A percentile compares a stretch with the other conserved stretches of the same genome.
Evolutionary conservation across 2,797 vertebrate species (phyloP).

Genomic region (Harpagifer antarcticus): DNA sequence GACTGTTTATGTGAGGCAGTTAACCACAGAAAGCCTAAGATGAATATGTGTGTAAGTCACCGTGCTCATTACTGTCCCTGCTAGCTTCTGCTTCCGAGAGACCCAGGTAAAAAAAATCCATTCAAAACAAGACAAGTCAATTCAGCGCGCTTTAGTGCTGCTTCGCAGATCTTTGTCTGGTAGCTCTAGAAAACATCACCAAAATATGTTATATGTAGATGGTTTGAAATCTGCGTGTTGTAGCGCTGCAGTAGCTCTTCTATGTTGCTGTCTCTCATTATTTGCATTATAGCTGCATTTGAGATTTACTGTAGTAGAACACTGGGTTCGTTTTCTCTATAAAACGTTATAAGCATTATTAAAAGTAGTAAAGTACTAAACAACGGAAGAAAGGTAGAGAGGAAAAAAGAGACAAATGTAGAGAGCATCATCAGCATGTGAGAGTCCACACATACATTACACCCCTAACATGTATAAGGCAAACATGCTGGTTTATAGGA

Average conservation of each 20-base stretch:
- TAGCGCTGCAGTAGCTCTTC: neutral
- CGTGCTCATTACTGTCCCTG: constrained; percentile 48
- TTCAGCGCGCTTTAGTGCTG: constrained; percentile 23
- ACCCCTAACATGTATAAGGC: neutral
- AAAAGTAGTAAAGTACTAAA: constrained; percentile 31
- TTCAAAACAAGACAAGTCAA: constrained; percentile 16
- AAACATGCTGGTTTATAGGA: constrained; percentile 22
- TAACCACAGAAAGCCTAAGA: constrained; percentile 52
- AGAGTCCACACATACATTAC: constrained; percentile 43
- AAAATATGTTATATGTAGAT: constrained; percentile 12
- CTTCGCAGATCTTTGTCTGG: constrained; percentile 29
- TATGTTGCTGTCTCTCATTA: neutral
- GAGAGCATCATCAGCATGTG: constrained; percentile 22
- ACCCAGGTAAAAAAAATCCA: constrained; percentile 27
- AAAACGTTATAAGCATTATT: constrained; percentile 26
- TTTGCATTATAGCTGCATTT: constrained; percentile 6
- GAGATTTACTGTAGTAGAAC: constrained; percentile 30
- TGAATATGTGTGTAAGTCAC: constrained; percentile 50
- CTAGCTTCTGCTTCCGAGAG: constrained; percentile 18
- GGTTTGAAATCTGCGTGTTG: constrained; percentile 12
- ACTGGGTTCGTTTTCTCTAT: constrained; percentile 12
- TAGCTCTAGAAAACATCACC: constrained; percentile 12
- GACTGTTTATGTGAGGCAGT: constrained; percentile 53
- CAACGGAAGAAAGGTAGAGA: neutral
- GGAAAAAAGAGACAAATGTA: neutral